Evolutionary conservation across 2,888 invertebrate genomes (phyloP), one percentile per base, ranked within the genome.

Genomic region (Conistra vaccinii): DNA sequence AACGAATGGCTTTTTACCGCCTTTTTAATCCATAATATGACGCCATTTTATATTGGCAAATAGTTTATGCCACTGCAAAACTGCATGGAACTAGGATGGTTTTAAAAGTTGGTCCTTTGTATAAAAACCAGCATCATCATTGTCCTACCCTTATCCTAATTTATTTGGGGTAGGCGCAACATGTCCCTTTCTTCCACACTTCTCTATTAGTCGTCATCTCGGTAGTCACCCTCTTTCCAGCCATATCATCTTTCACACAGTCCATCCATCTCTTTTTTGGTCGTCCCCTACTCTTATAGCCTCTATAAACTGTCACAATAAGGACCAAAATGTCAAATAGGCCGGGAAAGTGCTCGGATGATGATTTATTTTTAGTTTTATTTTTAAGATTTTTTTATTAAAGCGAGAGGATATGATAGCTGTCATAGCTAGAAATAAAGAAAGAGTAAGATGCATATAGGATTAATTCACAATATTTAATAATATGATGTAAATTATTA

Each of bases 361-460:
- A 23, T n/a, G 9, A 35, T 55, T 60, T 69, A 9, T 57, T 67
- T 67, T 39, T 61, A 62, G 26, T 67, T 17, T 60, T 65, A 45
- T 20, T 48, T 0, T 7, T 69, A 61, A 35, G 51, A 14, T 42
- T 5, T 68, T 82, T 83, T 80, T 80, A 83, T 83, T 83, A 83
- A 69, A 78, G 80, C 83, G 80, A 62, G 26, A 48, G 58, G 69
- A 69, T 70, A 61, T 1, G 26, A 14, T 14, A 32, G 26, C 10
- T 61, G 3, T 35, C 0, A 23, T 26, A 26, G 12, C 20, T 48
- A 45, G 23, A 35, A 23, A 48, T 29, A 35, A 14, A 61, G 14
- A 45, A 14, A 20, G 10, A 32, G 2, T 20, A 14, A 32, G 7
- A 45, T n/a, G n/a, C n/a, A n/a, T n/a, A n/a, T n/a, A n/a, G n/a